Percentiles rank a stretch among this genome's conserved stretches.
Evolutionary conservation across 2,888 invertebrate genomes (phyloP).

Genomic region (Hesperia comma): DNA sequence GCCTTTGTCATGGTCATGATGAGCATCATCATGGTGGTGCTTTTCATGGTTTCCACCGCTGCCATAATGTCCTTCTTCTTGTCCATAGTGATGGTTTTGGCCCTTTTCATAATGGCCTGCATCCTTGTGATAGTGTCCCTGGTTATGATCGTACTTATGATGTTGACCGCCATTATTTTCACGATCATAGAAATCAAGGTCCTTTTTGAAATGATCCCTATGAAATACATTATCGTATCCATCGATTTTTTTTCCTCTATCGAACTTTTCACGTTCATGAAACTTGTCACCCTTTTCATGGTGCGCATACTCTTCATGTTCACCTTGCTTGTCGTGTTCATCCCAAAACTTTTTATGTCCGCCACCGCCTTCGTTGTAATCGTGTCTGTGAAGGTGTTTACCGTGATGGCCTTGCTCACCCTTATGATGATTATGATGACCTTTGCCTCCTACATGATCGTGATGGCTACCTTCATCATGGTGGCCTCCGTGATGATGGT

Average conservation of each 20-base stretch:
- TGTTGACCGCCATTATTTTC: slow-evolving; percentile 92
- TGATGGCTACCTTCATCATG: slow-evolving; percentile 87
- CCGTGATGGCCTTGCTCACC: slow-evolving; percentile 90
- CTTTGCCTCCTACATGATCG: slow-evolving; percentile 89
- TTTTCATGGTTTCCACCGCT: background rate
- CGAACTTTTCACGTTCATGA: slow-evolving; percentile 91
- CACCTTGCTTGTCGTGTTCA: slow-evolving; percentile 88
- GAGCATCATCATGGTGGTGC: slow-evolving; percentile 4
- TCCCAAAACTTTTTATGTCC: slow-evolving; percentile 91
- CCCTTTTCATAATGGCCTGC: slow-evolving; percentile 87
- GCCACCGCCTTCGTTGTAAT: slow-evolving; percentile 89
- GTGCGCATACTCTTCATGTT: slow-evolving; percentile 89
- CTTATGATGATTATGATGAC: slow-evolving; percentile 89
- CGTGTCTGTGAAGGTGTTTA: slow-evolving; percentile 88
- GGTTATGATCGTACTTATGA: slow-evolving; percentile 89
- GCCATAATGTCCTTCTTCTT: background rate
- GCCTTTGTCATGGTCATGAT: background rate
- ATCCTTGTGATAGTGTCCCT: slow-evolving; percentile 88
- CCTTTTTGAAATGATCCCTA: slow-evolving; percentile 93
- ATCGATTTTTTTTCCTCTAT: slow-evolving; percentile 90
- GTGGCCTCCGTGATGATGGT: slow-evolving; percentile 86
- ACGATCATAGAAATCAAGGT: slow-evolving; percentile 94
- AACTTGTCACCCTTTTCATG: slow-evolving; percentile 90
- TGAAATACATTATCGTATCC: slow-evolving; percentile 93
- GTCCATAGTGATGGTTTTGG: background rate